These are phyloP conservation scores for Onchidella celtica DNA, from an alignment of 2,888 invertebrate genomes.

Conservation along the genomic window DNA sequence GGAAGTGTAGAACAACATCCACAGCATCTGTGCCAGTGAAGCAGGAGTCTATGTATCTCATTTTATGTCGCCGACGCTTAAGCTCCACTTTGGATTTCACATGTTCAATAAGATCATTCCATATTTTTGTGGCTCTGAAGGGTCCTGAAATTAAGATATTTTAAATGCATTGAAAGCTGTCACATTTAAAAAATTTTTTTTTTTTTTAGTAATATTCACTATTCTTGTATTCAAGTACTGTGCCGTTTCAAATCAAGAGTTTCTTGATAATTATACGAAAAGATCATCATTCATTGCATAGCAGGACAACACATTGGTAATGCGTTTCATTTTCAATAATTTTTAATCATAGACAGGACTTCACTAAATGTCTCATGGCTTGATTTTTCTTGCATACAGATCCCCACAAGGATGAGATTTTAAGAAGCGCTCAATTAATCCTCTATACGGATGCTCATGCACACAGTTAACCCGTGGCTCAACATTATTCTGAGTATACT, in stretches of 20 bases:
- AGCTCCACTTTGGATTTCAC: conserved; percentile 73
- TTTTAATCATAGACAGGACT: no score
- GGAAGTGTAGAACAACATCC: conserved; percentile 74
- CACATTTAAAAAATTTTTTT: background rate
- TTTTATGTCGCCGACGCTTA: conserved; percentile 71
- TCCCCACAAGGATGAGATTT: no score
- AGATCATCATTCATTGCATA: background rate
- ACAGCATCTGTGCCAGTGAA: conserved; percentile 78
- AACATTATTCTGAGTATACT: no score
- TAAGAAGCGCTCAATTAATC: no score
- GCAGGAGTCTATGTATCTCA: conserved; percentile 73
- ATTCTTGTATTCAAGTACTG: background rate
- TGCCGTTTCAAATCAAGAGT: no score
- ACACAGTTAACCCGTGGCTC: no score
- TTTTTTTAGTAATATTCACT: background rate
- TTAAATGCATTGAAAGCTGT: background rate
- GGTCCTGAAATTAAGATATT: conserved; percentile 69
- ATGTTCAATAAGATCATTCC: conserved; percentile 76
- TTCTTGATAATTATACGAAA: no score
- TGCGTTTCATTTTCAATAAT: no score
- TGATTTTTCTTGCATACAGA: no score
- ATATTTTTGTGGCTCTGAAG: conserved; percentile 76
- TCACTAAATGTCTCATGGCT: no score
- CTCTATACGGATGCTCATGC: no score
- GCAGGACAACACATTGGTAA: no score